Conservation (phyloP, 2,113 vertebrate species). For the Aphyosemion australe region DNA sequence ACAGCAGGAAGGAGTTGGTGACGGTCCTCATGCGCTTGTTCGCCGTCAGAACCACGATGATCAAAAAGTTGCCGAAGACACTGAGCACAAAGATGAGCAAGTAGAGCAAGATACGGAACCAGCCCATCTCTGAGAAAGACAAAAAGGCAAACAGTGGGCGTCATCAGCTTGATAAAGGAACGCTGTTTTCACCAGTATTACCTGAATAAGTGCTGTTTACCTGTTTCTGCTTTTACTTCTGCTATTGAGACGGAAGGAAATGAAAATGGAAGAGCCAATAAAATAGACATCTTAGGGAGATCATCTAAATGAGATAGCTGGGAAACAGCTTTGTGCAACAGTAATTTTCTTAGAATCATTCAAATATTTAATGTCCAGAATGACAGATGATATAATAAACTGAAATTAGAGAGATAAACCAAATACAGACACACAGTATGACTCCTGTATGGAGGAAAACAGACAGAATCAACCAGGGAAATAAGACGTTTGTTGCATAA, state of each 20-base stretch:
- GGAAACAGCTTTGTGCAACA: not conserved
- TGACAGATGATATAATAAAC: slow-evolving; percentile 5
- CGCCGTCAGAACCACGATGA: slow-evolving; percentile 86
- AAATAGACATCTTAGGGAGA: not conserved
- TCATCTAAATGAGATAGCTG: not conserved
- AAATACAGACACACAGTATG: not conserved
- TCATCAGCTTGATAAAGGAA: too few species aligned
- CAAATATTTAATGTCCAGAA: not conserved
- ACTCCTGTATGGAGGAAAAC: not conserved
- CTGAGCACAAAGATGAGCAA: slow-evolving; percentile 88
- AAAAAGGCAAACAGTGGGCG: not conserved
- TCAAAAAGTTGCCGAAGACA: slow-evolving; percentile 87
- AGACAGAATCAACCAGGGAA: slow-evolving; percentile 26
- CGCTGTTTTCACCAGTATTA: too few species aligned
- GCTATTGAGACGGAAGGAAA: not conserved
- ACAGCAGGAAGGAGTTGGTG: slow-evolving; percentile 96
- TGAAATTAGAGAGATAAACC: not conserved
- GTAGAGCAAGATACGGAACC: slow-evolving; percentile 87
- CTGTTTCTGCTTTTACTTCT: not conserved
- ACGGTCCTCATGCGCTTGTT: slow-evolving; percentile 93
- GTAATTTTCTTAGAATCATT: not conserved
- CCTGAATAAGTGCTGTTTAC: not conserved
- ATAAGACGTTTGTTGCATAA: slow-evolving; percentile 12
- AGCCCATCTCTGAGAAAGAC: slow-evolving; percentile 81
- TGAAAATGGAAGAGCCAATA: slow-evolving; percentile 1